phyloP scores from a whole-genome alignment of 2,797 vertebrate genomes.

The Gallinago nigripennis region DNA sequence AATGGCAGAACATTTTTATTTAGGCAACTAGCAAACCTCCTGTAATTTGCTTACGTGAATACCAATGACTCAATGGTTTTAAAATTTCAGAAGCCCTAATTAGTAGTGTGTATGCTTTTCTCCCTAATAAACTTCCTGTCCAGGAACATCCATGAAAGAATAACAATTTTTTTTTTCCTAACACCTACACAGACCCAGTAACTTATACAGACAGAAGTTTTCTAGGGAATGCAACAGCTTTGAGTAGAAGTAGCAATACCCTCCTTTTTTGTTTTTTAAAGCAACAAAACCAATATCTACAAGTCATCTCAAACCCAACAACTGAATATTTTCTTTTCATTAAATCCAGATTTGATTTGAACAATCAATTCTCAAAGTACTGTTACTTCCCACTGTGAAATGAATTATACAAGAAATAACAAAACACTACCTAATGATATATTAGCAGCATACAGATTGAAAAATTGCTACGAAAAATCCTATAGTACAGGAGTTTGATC shows the following conservation, averaged over 20 bases:
- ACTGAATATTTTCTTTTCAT: neutral
- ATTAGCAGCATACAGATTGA: neutral
- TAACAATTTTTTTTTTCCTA: neutral
- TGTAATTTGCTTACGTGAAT: neutral
- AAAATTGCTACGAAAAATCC: neutral
- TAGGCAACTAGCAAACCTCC: neutral
- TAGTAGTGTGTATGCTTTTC: neutral
- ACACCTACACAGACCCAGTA: neutral
- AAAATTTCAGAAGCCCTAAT: constrained; percentile 15
- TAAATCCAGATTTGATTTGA: neutral
- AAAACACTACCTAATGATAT: neutral
- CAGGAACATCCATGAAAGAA: neutral
- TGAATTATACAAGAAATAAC: neutral
- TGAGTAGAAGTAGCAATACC: neutral
- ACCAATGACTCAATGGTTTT: constrained; percentile 12
- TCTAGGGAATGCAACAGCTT: neutral
- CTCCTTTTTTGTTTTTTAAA: neutral
- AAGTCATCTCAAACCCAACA: neutral
- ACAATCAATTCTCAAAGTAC: neutral
- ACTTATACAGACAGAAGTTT: neutral
- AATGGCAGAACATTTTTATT: neutral
- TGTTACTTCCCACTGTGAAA: neutral
- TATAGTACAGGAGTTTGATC: neutral
- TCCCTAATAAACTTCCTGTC: neutral
- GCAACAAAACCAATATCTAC: neutral